phyloP scores from a whole-genome alignment of 2,113 vertebrate genomes.

The Trinectes maculatus region DNA sequence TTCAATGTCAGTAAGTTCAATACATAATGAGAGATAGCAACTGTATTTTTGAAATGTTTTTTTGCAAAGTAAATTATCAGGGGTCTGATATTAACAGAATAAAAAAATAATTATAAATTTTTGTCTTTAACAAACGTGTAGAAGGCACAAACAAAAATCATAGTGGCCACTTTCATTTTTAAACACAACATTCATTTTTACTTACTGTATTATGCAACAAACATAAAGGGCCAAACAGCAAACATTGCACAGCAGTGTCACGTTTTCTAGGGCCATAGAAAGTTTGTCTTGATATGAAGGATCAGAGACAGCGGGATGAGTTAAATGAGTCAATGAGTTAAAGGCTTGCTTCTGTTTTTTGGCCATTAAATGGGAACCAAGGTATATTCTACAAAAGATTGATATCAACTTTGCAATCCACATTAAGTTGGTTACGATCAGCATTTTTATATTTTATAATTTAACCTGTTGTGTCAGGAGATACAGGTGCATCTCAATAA shows the following conservation, averaged over 20 bases:
- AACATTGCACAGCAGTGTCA: slow-evolving; percentile 28
- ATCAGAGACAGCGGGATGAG: slow-evolving; percentile 8
- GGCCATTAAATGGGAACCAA: slow-evolving; percentile 4
- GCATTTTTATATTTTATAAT: slow-evolving; percentile 58
- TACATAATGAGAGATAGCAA: neutral
- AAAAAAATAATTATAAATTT: neutral
- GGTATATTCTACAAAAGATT: slow-evolving; percentile 27
- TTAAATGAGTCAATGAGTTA: neutral
- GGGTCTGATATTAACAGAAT: slow-evolving; percentile 19
- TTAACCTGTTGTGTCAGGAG: slow-evolving; percentile 51
- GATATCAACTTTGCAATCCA: slow-evolving; percentile 34
- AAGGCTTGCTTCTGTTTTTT: slow-evolving; percentile 27
- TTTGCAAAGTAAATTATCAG: slow-evolving; percentile 9
- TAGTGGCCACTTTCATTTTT: neutral
- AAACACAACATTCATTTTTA: slow-evolving; percentile 2
- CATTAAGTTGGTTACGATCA: slow-evolving; percentile 39
- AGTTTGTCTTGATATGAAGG: slow-evolving; percentile 13
- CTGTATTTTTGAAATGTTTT: slow-evolving; percentile 15
- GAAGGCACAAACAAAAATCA: too few relatives aligned
- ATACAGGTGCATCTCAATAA: too few relatives aligned
- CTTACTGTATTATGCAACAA: slow-evolving; percentile 64
- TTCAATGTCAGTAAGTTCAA: slow-evolving; percentile 19
- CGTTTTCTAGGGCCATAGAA: slow-evolving; percentile 2
- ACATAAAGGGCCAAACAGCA: slow-evolving; percentile 56
- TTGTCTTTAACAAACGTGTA: neutral